These are phyloP conservation scores for Pantherophis vulpinus DNA, from an alignment of 2,797 vertebrate genomes.

Conservation along the genomic window DNA sequence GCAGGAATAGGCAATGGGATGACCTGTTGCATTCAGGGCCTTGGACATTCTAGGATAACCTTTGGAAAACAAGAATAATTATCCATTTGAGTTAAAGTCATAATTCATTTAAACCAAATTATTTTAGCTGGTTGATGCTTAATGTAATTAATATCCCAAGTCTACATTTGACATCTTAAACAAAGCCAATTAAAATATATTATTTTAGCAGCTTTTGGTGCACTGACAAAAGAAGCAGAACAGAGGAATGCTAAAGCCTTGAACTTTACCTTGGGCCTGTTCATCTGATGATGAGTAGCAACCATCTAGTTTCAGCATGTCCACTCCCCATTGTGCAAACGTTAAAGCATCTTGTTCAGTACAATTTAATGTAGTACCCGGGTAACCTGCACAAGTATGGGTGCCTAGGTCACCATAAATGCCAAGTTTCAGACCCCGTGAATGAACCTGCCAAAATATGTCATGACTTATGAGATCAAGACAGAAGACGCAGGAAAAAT, in stretches of 20 bases:
- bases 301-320: conserved; percentile 93
- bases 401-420: conserved; percentile 90
- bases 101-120: neutral
- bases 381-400: conserved; percentile 85
- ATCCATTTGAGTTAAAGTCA: neutral
- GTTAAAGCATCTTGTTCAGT: conserved; percentile 83
- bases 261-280: conserved; percentile 65
- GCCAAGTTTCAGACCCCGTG: conserved; percentile 88
- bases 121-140: neutral
- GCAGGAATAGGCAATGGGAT: conserved; percentile 86
- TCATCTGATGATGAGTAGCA: conserved; percentile 80
- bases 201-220: neutral
- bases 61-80: conserved; percentile 53
- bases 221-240: neutral
- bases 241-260: neutral
- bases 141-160: neutral
- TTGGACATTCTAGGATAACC: conserved; percentile 90
- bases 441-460: conserved; percentile 71
- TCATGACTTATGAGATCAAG: neutral
- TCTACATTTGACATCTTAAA: neutral
- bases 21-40: conserved; percentile 86
- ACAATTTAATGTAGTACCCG: conserved; percentile 82
- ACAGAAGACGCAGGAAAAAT: neutral
- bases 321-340: conserved; percentile 88
- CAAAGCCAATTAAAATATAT: neutral